Conservation (phyloP, 2,113 vertebrate species). For the Carollia perspicillata region DNA sequence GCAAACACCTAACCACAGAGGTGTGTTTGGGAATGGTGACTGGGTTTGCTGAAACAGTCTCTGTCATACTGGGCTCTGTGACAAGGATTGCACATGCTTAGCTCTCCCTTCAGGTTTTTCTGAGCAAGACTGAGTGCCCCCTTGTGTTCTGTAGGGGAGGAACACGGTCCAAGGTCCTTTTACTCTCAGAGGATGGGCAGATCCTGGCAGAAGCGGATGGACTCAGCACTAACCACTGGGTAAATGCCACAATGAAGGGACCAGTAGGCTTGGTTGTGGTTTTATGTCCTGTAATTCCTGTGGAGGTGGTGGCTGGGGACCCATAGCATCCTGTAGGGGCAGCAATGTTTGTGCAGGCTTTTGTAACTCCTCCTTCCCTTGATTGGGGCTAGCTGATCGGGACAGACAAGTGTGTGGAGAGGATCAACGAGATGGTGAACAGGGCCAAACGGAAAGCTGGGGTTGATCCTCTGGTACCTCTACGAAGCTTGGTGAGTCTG, state of each 20-base stretch:
- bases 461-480: conserved; percentile 80
- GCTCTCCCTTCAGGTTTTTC: neutral
- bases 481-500: conserved; percentile 87
- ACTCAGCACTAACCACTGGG: conserved; percentile 93
- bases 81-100: neutral
- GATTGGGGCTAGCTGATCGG: conserved; percentile 86
- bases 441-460: conserved; percentile 89
- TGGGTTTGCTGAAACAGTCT: neutral
- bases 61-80: neutral
- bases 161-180: conserved; percentile 87
- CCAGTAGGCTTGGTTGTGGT: neutral
- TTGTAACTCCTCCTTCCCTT: conserved; percentile 7
- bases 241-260: conserved; percentile 64
- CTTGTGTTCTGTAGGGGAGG: conserved; percentile 82
- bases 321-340: neutral
- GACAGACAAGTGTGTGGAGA: conserved; percentile 86
- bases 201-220: conserved; percentile 88
- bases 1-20: neutral
- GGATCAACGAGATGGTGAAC: conserved; percentile 90
- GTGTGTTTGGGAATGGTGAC: neutral
- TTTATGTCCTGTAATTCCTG: neutral
- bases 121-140: neutral
- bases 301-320: conserved; percentile 1
- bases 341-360: neutral
- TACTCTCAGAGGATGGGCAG: conserved; percentile 87